Conservation (phyloP, 2,113 vertebrate species). For the Poeciliopsis turrubarensis region DNA sequence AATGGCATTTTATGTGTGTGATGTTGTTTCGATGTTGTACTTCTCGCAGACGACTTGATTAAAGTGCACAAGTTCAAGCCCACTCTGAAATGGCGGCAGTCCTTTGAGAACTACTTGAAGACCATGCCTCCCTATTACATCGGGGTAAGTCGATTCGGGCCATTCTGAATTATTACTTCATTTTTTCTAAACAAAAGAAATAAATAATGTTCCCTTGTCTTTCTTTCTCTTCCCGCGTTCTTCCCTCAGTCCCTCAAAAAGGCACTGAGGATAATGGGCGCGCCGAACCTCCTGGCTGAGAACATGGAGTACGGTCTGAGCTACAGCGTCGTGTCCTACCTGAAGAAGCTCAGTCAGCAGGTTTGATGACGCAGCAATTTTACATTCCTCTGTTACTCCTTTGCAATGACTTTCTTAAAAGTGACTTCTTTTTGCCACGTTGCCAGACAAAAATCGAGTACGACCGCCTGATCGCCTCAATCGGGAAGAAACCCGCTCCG, state of each 20-base stretch:
- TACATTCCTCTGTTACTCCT: not conserved
- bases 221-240: not conserved
- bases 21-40: not conserved
- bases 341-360: constrained; percentile 99
- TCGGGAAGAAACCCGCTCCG: constrained; percentile 88
- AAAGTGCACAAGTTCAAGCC: constrained; percentile 98
- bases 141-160: constrained; percentile 81
- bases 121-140: constrained; percentile 98
- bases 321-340: constrained; percentile 97
- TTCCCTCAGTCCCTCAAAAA: constrained; percentile 89
- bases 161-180: not conserved
- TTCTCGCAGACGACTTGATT: constrained; percentile 90
- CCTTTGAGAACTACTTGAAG: constrained; percentile 97
- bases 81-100: constrained; percentile 94
- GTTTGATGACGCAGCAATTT: constrained; percentile 58
- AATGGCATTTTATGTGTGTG: not conserved
- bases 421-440: not conserved
- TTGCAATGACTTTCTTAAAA: not conserved
- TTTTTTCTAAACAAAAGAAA: not conserved
- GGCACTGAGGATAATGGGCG: constrained; percentile 96
- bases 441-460: constrained; percentile 94
- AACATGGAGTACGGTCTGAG: constrained; percentile 97
- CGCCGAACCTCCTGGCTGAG: constrained; percentile 94
- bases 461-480: constrained; percentile 90
- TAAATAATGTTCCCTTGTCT: not conserved